These are phyloP conservation scores for Nanger granti DNA, from an alignment of 2,113 vertebrate species.

Conservation along the genomic window DNA sequence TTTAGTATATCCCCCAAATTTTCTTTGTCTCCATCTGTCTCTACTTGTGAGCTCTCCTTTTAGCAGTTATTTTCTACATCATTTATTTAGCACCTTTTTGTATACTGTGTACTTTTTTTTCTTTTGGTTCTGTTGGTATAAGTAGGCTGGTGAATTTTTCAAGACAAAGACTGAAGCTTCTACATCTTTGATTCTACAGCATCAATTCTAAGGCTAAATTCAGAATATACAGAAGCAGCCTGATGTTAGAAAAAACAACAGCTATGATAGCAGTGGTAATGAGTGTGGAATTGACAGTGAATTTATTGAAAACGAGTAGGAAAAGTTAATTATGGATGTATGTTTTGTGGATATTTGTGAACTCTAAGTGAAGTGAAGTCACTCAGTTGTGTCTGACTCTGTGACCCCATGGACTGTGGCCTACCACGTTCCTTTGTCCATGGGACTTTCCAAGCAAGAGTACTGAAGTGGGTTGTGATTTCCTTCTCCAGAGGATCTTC, in stretches of 20 bases:
- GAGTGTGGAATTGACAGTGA: neutral
- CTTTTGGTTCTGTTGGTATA: neutral
- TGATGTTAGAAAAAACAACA: neutral
- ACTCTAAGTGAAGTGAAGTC: neutral
- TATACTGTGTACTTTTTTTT: neutral
- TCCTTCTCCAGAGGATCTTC: neutral
- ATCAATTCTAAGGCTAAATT: neutral
- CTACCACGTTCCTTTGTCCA: neutral
- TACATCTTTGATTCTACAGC: neutral
- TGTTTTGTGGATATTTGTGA: neutral
- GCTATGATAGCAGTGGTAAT: neutral
- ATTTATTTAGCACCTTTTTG: neutral
- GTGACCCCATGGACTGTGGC: neutral
- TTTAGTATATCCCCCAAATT: neutral
- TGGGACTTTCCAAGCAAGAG: neutral
- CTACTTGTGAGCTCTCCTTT: neutral
- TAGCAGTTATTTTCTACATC: neutral
- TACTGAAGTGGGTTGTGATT: neutral
- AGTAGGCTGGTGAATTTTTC: neutral
- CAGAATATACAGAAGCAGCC: neutral
- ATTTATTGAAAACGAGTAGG: neutral
- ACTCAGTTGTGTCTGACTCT: neutral
- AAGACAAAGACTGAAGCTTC: neutral
- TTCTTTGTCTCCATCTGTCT: neutral
- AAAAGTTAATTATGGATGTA: neutral